These are phyloP conservation scores for Trypoxylus dichotomus DNA, from an alignment of 1,140 invertebrate species.

Conservation along the genomic window DNA sequence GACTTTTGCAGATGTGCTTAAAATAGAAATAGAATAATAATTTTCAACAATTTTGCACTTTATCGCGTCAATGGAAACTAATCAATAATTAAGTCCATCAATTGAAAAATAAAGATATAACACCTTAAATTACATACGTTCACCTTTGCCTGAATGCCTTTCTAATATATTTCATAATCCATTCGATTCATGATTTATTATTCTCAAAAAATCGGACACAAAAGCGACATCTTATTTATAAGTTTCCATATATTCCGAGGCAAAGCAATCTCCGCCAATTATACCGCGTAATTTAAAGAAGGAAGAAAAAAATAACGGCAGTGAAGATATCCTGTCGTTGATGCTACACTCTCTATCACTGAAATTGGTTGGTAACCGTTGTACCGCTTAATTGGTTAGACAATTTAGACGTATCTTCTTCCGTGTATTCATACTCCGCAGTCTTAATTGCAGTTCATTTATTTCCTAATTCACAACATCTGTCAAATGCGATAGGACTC, in stretches of 20 bases:
- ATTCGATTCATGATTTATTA: too few species aligned
- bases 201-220: background rate
- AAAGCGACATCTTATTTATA: background rate
- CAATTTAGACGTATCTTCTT: constrained; percentile 11
- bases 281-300: background rate
- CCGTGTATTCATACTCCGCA: background rate
- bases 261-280: background rate
- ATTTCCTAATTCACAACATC: constrained; percentile 5
- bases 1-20: too few species aligned
- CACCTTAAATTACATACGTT: too few species aligned
- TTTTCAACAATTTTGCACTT: too few species aligned
- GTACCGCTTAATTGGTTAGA: constrained; percentile 15
- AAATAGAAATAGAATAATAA: too few species aligned
- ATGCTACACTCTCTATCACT: background rate
- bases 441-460: constrained; percentile 12
- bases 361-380: background rate
- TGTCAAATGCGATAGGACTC: background rate
- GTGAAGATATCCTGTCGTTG: background rate
- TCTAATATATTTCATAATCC: too few species aligned
- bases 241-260: background rate
- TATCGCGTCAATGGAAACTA: too few species aligned
- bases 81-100: too few species aligned
- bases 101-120: too few species aligned
- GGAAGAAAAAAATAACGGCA: background rate
- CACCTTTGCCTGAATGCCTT: too few species aligned